Conservation (phyloP, 1,140 invertebrate species). For the Aphelenchoides besseyi region DNA sequence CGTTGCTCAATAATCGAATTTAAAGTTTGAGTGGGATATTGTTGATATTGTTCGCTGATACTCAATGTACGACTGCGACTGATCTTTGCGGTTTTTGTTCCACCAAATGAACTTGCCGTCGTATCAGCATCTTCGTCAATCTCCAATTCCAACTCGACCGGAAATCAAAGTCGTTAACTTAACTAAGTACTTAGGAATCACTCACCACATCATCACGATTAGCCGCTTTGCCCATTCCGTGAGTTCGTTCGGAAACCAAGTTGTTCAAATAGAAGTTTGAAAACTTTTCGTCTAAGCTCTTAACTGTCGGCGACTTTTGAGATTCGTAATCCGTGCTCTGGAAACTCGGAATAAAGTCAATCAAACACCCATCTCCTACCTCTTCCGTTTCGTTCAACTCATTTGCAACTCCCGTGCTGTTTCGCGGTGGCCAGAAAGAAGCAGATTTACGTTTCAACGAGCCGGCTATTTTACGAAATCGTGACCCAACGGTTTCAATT, state of each 20-base stretch:
- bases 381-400: background rate
- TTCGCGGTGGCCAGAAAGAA: conserved; percentile 4
- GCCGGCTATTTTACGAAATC: background rate
- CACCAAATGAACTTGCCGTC: background rate
- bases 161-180: background rate
- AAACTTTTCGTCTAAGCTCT: background rate
- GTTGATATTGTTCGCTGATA: background rate
- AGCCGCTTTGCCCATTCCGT: conserved; percentile 10
- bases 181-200: background rate
- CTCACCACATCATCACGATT: background rate
- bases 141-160: conserved; percentile 14
- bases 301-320: background rate
- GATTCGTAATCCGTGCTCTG: background rate
- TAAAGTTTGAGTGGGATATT: background rate
- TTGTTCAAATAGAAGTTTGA: conserved; percentile 19
- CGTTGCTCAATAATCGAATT: background rate
- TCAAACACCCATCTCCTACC: background rate
- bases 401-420: background rate
- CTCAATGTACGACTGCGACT: conserved; percentile 17
- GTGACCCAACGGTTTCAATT: background rate
- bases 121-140: background rate
- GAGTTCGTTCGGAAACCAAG: conserved; percentile 9
- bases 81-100: background rate
- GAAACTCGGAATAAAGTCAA: background rate
- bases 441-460: background rate